Evolutionary conservation across 92 coral and sea anemone genomes (phyloP), one percentile per base, ranked within the genome.

Genomic region (Chrysogorgia sp.): DNA sequence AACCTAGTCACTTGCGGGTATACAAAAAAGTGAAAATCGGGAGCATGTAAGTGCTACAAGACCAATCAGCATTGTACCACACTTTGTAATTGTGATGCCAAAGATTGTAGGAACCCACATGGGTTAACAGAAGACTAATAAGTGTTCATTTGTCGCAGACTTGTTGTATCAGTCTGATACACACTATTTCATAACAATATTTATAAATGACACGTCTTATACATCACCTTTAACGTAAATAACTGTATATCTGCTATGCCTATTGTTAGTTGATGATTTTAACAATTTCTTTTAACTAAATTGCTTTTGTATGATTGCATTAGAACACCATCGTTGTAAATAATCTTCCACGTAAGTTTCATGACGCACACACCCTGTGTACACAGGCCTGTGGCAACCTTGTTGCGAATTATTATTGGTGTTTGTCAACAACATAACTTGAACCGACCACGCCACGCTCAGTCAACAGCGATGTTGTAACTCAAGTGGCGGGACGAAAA

Each of bases 11-110:
- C 45, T 28, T 71, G 77, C 33, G 77, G 61, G 14, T 48, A 62
- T 43, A 49, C 19, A 13, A 49, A 12, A 71, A 50, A 68, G 43
- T 68, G 75, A 34, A 20, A 43, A 20, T 7, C 58, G 29, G 75
- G 34, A 20, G 58, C 75, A 23, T 68, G 75, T 31, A 68, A 68
- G 26, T 68, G 75, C 75, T 68, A 28, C 59, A 68, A 43, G 43
- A 68, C 20, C 40, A 2, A 45, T 2, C 58, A 68, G 58, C 75
- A 24, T 7, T 68, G 75, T 45, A 68, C 75, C 7, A 57, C 75
- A 7, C 21, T 68, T 22, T 68, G 75, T 68, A 14, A 1, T 19
- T 68, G 75, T 31, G 23, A 68, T 14, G 59, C 52, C 14, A 43
- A 23, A 25, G 75, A 45, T 7, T 68, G 75, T 68, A 23, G 14